Conservation (phyloP, 1,140 invertebrate species). For the Oscheius sp. region DNA sequence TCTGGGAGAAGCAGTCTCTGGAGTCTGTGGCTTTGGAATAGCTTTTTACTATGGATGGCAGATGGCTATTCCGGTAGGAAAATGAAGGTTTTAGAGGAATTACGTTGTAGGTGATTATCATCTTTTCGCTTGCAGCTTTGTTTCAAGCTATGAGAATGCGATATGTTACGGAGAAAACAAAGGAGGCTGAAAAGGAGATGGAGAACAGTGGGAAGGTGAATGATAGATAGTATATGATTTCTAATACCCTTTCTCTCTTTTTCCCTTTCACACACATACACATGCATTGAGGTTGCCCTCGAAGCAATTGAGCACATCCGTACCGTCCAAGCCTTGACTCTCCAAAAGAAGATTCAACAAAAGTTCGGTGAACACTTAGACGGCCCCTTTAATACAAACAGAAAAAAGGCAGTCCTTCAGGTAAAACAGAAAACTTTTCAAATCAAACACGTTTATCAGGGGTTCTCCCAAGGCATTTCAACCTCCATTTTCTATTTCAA, state of each 20-base stretch:
- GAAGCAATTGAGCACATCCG: slow-evolving; percentile 37
- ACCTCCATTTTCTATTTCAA: slow-evolving; percentile 63
- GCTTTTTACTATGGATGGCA: slow-evolving; percentile 61
- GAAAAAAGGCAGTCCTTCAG: slow-evolving; percentile 37
- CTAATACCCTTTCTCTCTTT: too few relatives aligned
- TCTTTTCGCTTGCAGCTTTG: slow-evolving; percentile 61
- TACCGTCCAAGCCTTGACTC: slow-evolving; percentile 36
- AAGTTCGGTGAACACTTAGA: slow-evolving; percentile 26
- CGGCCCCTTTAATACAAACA: slow-evolving; percentile 28
- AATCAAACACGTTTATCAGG: slow-evolving; percentile 9
- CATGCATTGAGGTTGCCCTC: slow-evolving; percentile 45
- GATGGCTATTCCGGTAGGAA: slow-evolving; percentile 52
- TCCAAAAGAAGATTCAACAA: slow-evolving; percentile 13
- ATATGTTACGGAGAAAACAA: slow-evolving; percentile 7
- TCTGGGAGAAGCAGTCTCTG: slow-evolving; percentile 61
- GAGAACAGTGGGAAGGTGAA: slow-evolving; percentile 61
- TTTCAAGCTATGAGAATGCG: slow-evolving; percentile 19
- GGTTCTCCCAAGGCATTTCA: slow-evolving; percentile 23
- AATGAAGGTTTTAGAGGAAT: neutral
- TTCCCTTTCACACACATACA: neutral
- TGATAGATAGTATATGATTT: neutral
- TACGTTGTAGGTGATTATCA: slow-evolving; percentile 29
- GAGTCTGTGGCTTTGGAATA: slow-evolving; percentile 55
- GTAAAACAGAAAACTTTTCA: neutral
- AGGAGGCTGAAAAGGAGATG: slow-evolving; percentile 60